Evolutionary conservation across 2,113 vertebrate species (phyloP), one percentile per base, ranked within the genome.

Genomic region (Chascanopsetta lugubris): DNA sequence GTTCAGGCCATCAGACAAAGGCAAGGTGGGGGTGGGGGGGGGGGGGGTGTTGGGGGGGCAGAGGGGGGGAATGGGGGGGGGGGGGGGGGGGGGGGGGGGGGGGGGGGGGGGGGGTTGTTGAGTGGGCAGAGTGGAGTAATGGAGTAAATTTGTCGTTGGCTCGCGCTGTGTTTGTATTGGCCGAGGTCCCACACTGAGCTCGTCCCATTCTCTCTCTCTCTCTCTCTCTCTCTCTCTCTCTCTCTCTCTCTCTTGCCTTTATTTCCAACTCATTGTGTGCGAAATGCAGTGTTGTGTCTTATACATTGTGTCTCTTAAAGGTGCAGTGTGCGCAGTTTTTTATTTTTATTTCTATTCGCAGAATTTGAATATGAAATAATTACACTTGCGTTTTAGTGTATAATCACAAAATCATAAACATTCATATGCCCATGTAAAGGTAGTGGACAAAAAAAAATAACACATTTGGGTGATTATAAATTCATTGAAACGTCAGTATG

Each of bases 111-210:
- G 83, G 88, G 83, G 79, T 85, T n/a, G n/a, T n/a, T n/a, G 80
- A 78, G 70, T 63, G 36, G 49, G 55, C 68, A 79, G 58, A 65
- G 55, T n/a, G 42, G n/a, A n/a, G 72, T 77, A 69, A 81, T 50
- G 83, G 88, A 84, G 79, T 85, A 79, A 85, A 74, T 47, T 54
- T 77, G 72, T 87, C 32, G 6, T 21, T 89, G 88, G 82, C 76
- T 63, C 45, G 0, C 40, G 30, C 49, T 27, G 17, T 85, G 77
- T 85, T 88, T 83, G 48, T 32, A 20, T 81, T 89, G 83, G 84
- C 86, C 75, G 71, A 38, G 61, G 60, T 57, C 56, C 69, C 51
- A 42, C 62, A 62, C 62, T 68, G 54, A 29, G 49, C 46, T 70
- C n/a, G 78, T 82, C 77, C 75, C 72, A 67, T 53, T 70, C 58